Conservation (phyloP, 2,888 invertebrate species). For the Drosophila lacicola region DNA sequence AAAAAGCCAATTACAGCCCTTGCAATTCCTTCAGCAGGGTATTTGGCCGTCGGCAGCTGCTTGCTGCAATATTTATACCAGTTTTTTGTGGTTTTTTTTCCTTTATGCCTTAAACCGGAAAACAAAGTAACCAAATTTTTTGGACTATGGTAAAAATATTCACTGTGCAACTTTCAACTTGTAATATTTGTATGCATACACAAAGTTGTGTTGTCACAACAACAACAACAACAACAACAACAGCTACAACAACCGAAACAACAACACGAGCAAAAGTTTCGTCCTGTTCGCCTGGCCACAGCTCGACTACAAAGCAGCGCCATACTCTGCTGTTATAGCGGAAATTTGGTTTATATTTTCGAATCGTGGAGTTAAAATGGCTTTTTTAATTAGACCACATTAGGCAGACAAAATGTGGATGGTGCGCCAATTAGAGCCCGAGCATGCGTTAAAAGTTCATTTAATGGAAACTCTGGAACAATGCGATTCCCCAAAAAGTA, state of each 20-base stretch:
- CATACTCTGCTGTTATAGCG: background rate
- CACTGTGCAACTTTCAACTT: constrained; percentile 25
- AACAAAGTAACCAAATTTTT: constrained; percentile 65
- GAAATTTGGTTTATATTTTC: background rate
- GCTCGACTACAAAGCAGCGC: background rate
- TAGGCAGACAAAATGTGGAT: constrained; percentile 27
- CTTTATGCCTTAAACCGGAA: constrained; percentile 27
- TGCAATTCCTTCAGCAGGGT: background rate
- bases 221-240: constrained; percentile 30
- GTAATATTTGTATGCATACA: constrained; percentile 36
- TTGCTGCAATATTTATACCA: background rate
- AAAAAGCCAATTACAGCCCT: background rate
- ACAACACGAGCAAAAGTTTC: constrained; percentile 19
- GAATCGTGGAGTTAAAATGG: background rate
- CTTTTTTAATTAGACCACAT: constrained; percentile 39
- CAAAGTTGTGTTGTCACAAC: constrained; percentile 52
- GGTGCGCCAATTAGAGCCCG: constrained; percentile 41
- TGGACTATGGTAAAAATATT: constrained; percentile 22
- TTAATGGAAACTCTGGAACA: constrained; percentile 10
- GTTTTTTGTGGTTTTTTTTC: background rate
- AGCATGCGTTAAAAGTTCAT: constrained; percentile 25
- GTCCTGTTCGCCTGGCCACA: background rate
- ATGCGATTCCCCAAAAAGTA: background rate
- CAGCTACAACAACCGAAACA: background rate
- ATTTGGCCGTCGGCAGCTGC: background rate